Percentiles rank a stretch among this genome's conserved stretches.
Evolutionary conservation across 2,113 vertebrate genomes (phyloP).

Genomic region (Hydrolagus affinis): DNA sequence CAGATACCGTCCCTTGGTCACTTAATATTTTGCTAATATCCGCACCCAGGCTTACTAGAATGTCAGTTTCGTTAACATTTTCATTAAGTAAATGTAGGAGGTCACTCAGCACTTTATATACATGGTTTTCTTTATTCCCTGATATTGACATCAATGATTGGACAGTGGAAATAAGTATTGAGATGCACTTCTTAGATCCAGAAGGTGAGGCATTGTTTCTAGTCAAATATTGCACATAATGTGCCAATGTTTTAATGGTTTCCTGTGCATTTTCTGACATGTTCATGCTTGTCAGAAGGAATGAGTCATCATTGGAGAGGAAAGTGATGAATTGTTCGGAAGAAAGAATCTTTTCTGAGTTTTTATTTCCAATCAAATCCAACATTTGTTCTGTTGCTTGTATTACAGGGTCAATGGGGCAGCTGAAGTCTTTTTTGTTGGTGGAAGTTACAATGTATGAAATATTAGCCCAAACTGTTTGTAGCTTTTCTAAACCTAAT

Average conservation of each 20-base stretch:
- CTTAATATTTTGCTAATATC: conserved; percentile 33
- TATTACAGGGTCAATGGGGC: not conserved
- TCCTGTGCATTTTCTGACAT: not conserved
- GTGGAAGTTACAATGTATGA: conserved; percentile 15
- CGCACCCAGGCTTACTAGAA: conserved; percentile 39
- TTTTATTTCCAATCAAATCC: not conserved
- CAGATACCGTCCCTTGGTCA: conserved; percentile 36
- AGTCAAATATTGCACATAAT: not conserved
- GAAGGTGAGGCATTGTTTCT: not conserved
- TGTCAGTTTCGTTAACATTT: conserved; percentile 5
- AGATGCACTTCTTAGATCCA: not conserved
- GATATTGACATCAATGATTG: conserved; percentile 34
- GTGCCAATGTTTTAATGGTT: not conserved
- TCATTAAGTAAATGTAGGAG: conserved; percentile 37
- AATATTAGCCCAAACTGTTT: conserved; percentile 45
- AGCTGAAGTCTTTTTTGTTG: not conserved
- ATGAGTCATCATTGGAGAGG: not conserved
- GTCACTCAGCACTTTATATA: not conserved
- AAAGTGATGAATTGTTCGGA: not conserved
- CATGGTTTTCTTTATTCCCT: conserved; percentile 33
- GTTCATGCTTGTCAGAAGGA: not conserved
- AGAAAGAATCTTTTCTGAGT: not conserved
- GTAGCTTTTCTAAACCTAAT: conserved; percentile 35
- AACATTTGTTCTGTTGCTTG: not conserved
- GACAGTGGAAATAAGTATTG: conserved; percentile 36